Percentiles rank a stretch among this genome's conserved stretches.
Conservation (phyloP, 2,797 vertebrate genomes). For the Coreius guichenoti region DNA sequence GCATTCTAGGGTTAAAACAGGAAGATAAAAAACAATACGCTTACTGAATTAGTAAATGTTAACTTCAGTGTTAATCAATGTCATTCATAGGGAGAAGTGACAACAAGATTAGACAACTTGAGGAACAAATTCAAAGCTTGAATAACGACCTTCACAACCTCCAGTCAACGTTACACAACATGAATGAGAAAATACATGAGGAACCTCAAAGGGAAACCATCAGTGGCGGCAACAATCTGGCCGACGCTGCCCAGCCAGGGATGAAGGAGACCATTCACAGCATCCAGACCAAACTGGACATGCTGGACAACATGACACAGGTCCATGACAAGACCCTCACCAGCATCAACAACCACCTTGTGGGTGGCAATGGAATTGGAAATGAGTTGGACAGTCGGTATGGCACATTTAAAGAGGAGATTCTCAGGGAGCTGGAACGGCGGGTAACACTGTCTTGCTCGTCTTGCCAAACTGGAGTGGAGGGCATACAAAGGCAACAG, state of each 20-base stretch:
- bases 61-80: neutral
- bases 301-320: constrained; percentile 86
- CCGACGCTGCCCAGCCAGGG: constrained; percentile 85
- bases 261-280: constrained; percentile 88
- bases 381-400: constrained; percentile 73
- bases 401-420: constrained; percentile 73
- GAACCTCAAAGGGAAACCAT: constrained; percentile 68
- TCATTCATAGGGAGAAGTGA: constrained; percentile 76
- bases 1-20: neutral
- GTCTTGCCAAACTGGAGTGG: constrained; percentile 82
- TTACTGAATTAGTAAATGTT: constrained; percentile 16
- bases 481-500: constrained; percentile 84
- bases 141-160: constrained; percentile 85
- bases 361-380: constrained; percentile 62
- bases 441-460: constrained; percentile 86
- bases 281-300: constrained; percentile 88
- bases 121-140: constrained; percentile 86
- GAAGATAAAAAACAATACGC: neutral
- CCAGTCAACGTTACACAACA: constrained; percentile 78
- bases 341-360: constrained; percentile 83
- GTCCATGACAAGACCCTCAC: constrained; percentile 84
- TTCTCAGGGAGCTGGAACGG: constrained; percentile 82
- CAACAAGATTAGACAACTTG: constrained; percentile 83
- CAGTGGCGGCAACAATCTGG: constrained; percentile 76
- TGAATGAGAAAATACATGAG: constrained; percentile 79